Base-by-base conservation (phyloP, 2,797 vertebrate species). In the Amblyraja radiata region DNA sequence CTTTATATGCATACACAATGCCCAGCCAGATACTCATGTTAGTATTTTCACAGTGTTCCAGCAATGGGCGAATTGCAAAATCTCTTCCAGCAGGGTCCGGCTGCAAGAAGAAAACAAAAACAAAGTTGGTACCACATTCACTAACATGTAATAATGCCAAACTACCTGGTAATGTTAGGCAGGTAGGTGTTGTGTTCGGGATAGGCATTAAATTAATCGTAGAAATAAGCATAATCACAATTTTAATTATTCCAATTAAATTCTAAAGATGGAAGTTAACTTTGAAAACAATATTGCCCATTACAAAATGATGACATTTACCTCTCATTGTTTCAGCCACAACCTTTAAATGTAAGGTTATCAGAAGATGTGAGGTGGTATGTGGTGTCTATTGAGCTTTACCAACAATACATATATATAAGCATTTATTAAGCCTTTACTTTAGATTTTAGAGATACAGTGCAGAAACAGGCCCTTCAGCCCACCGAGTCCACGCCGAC, bases 1-100 rank as follows among this genome's bases (percentile, higher is more conserved):
- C 99, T 97, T 99, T 99, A 95, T 99, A 99, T 94, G 99, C 99
- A 54, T 99, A 99, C 94, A 99, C 99, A 86, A 99, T 99, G 93
- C 99, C 99, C 93, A 99, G 98, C 99, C 99, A 99, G 96, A 99
- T 99, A 95, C 98, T 99, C 99, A 99, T 99, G 96, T 99, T 98
- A 93, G 98, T 98, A 97, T 99, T 99, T 95, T 99, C 98, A 93
- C 99, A 99, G 97, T 99, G 99, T 95, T 99, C 99, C 97, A 99
- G 94, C 95, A 99, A 98, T 0, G 99, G 99, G 94, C 98, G 98
- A 96, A 99, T 99, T 95, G 99, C 98, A 93, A 99, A 98, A 94
- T 99, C 99, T 95, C 98, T 97, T 94, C 98, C 99, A 16, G 99
- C 98, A 94, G 99, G 99, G 95, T 99, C 99, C 4, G 98, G 97